Percentiles rank a stretch among this genome's conserved stretches.
phyloP scores from a whole-genome alignment of 2,113 vertebrate species.

The Rafetus swinhoei region DNA sequence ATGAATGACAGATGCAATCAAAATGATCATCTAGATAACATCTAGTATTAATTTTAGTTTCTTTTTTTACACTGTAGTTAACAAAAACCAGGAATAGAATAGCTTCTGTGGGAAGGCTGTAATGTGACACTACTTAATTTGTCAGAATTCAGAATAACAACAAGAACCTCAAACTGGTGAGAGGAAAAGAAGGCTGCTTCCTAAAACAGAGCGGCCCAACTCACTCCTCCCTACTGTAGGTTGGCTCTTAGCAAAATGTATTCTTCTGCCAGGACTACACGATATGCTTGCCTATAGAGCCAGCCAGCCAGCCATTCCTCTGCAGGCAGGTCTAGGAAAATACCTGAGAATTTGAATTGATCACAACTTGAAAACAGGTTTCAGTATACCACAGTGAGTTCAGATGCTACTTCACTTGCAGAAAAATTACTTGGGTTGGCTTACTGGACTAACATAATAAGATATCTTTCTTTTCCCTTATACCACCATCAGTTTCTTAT shows the following conservation, averaged over 20 bases:
- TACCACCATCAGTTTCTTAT: not conserved
- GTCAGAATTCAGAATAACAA: not conserved
- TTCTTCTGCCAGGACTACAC: not conserved
- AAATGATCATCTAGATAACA: not conserved
- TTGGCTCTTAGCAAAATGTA: not conserved
- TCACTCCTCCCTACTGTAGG: not conserved
- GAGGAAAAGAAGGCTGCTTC: not conserved
- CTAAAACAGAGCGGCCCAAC: not conserved
- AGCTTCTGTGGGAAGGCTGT: not conserved
- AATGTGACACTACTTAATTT: not conserved
- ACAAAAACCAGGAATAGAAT: not conserved
- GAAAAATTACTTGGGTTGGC: not conserved
- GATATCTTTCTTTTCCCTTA: not conserved
- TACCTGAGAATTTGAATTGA: not conserved
- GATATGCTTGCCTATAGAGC: not conserved
- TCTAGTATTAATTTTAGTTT: not conserved
- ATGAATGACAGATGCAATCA: not conserved
- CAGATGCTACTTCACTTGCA: not conserved
- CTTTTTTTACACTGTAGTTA: not conserved
- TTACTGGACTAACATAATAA: not conserved
- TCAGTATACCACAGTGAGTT: not conserved
- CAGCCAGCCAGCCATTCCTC: not conserved
- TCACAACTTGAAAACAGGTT: not conserved
- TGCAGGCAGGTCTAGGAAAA: not conserved
- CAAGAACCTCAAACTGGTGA: not conserved